These are phyloP conservation scores for Tinamus guttatus DNA, from an alignment of 2,113 vertebrate species.

Conservation along the genomic window DNA sequence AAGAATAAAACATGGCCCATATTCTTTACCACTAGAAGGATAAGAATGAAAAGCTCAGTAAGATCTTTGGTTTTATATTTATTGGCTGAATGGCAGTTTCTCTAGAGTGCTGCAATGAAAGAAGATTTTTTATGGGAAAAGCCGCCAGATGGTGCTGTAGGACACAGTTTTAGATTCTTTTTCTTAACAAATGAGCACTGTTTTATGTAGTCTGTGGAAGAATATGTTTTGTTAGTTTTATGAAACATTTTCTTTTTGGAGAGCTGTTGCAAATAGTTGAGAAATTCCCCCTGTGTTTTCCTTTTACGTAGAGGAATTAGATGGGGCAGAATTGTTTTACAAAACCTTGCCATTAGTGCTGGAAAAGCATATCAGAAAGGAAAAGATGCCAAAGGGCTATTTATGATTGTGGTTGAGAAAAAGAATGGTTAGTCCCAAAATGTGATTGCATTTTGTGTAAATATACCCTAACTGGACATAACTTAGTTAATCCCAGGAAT, in stretches of 20 bases:
- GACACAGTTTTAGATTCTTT: neutral
- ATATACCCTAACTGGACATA: neutral
- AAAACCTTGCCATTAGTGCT: neutral
- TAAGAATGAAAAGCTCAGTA: neutral
- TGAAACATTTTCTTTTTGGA: neutral
- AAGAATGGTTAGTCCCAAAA: neutral
- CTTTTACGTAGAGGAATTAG: neutral
- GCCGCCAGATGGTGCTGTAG: slow-evolving; percentile 70
- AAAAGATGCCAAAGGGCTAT: neutral
- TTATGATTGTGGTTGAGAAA: neutral
- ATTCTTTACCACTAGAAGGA: neutral
- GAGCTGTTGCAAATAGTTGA: neutral
- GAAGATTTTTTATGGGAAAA: neutral
- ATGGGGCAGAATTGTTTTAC: neutral
- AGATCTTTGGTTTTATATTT: neutral
- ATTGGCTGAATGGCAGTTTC: neutral
- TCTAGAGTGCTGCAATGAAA: neutral
- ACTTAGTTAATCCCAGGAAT: neutral
- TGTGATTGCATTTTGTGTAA: neutral
- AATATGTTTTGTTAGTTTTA: neutral
- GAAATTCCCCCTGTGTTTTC: neutral
- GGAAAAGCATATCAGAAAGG: neutral
- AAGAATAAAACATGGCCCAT: neutral
- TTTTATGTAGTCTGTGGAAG: neutral
- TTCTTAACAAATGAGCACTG: neutral